Evolutionary conservation across 2,113 vertebrate genomes (phyloP).

Genomic region (Solea senegalensis): DNA sequence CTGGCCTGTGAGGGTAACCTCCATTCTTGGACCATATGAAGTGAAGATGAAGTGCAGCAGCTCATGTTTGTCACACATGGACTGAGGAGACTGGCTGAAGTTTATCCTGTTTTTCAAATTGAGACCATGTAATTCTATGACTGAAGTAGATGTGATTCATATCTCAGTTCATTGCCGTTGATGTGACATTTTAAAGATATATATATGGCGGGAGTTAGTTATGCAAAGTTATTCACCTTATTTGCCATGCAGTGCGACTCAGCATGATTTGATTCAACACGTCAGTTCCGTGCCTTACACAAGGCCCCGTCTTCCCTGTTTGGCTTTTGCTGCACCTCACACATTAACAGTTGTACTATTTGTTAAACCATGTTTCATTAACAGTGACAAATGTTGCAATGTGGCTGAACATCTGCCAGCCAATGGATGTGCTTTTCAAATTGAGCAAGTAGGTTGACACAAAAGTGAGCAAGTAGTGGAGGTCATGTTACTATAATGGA

Average conservation of each 20-base stretch:
- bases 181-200: background rate
- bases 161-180: background rate
- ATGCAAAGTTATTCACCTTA: background rate
- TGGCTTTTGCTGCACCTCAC: background rate
- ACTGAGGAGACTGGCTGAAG: background rate
- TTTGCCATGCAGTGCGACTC: background rate
- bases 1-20: conserved; percentile 72
- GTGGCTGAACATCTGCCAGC: background rate
- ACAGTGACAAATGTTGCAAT: background rate
- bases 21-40: conserved; percentile 61
- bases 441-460: background rate
- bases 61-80: conserved; percentile 56
- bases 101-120: conserved; percentile 14
- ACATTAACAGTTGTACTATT: background rate
- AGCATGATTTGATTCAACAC: background rate
- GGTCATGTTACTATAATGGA: no score
- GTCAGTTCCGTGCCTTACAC: background rate
- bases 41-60: conserved; percentile 49
- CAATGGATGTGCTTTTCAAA: background rate
- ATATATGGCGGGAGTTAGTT: background rate
- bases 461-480: no score
- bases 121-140: background rate
- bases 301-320: background rate
- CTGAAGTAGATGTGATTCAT: background rate
- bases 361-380: background rate